These are phyloP conservation scores for Agapornis canus DNA, from an alignment of 2,797 vertebrate genomes.

Conservation along the genomic window DNA sequence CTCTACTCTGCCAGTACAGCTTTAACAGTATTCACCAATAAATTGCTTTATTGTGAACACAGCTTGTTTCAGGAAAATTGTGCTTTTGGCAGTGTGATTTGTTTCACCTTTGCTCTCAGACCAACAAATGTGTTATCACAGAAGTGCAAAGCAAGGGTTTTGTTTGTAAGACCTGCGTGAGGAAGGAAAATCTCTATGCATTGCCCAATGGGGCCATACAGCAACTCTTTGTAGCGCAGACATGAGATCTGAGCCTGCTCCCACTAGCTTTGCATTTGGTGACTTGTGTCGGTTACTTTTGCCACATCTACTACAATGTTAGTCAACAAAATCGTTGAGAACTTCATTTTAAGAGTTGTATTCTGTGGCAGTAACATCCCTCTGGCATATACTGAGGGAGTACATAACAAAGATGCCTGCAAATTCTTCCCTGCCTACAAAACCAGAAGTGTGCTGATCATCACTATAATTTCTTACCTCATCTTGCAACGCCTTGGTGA, in stretches of 20 bases:
- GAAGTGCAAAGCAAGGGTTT: neutral
- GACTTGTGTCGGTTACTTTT: neutral
- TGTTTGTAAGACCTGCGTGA: neutral
- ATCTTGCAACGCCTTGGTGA: neutral
- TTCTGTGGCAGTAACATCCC: neutral
- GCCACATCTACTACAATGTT: too few relatives aligned
- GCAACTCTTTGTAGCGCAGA: neutral
- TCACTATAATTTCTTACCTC: neutral
- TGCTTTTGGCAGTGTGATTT: neutral
- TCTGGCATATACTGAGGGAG: neutral
- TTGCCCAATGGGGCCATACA: neutral
- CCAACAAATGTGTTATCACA: neutral
- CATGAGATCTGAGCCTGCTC: neutral
- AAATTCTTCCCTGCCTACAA: neutral
- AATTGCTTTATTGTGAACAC: neutral
- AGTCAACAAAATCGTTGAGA: neutral
- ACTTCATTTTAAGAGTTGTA: neutral
- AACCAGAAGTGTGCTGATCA: neutral
- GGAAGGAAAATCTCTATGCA: neutral
- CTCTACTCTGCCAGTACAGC: neutral
- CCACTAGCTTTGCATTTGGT: neutral
- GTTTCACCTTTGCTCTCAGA: neutral
- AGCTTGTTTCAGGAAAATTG: neutral
- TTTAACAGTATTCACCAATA: constrained; percentile 11
- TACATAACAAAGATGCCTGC: neutral